Conservation (phyloP, 2,888 invertebrate genomes). For the Chymomyza procnemis region DNA sequence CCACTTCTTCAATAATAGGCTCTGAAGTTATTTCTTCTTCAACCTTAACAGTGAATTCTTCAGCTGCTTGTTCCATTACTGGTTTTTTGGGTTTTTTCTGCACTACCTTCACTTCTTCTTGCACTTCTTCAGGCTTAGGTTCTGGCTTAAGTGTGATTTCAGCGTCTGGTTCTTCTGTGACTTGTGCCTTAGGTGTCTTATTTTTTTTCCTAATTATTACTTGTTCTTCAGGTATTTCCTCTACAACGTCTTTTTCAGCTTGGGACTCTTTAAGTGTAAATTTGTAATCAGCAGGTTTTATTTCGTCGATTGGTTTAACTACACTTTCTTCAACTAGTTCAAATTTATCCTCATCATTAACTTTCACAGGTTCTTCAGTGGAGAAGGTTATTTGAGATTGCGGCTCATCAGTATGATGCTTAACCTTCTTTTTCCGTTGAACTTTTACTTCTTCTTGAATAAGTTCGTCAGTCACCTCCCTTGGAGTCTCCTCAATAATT, state of each 20-base stretch:
- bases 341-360: conserved; percentile 64
- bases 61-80: conserved; percentile 62
- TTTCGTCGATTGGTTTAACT: conserved; percentile 52
- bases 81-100: conserved; percentile 72
- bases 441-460: conserved; percentile 56
- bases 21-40: conserved; percentile 65
- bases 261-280: conserved; percentile 51
- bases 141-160: conserved; percentile 64
- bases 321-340: conserved; percentile 45
- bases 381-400: conserved; percentile 52
- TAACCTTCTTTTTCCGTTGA: conserved; percentile 69
- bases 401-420: conserved; percentile 59
- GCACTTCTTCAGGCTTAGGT: conserved; percentile 56
- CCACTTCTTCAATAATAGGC: conserved; percentile 51
- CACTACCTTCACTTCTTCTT: conserved; percentile 61
- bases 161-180: conserved; percentile 71
- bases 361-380: conserved; percentile 55
- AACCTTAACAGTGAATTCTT: conserved; percentile 66
- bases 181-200: conserved; percentile 47
- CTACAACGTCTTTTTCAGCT: conserved; percentile 40
- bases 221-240: conserved; percentile 34
- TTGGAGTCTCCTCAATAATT: conserved; percentile 68
- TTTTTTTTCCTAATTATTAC: conserved; percentile 37
- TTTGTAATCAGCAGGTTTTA: conserved; percentile 44
- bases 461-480: conserved; percentile 57